phyloP scores from a whole-genome alignment of 2,113 vertebrate genomes.

The Anthoscopus minutus region DNA sequence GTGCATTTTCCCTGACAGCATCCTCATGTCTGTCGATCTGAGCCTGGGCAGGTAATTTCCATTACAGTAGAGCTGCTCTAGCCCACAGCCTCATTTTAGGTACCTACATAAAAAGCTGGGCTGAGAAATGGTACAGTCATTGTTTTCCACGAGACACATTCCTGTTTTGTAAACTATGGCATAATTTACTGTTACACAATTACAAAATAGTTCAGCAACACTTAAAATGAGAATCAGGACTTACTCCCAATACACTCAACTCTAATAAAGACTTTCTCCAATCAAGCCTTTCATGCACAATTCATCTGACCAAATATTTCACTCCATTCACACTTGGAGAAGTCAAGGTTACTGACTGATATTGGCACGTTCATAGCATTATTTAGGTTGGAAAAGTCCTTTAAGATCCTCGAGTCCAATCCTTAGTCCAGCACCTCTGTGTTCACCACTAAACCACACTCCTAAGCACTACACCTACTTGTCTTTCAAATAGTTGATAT shows the following conservation, averaged over 20 bases:
- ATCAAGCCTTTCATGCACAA: background rate
- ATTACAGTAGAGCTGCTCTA: background rate
- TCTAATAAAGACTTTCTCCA: background rate
- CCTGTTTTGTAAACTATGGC: background rate
- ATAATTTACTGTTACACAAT: background rate
- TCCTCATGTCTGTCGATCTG: fast-evolving
- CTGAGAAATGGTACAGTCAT: background rate
- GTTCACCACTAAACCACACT: background rate
- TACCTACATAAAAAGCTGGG: background rate
- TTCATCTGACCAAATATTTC: background rate
- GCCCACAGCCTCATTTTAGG: background rate
- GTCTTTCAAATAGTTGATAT: background rate
- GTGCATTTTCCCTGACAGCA: background rate
- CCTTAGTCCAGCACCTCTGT: background rate
- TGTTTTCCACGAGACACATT: background rate
- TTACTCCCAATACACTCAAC: background rate
- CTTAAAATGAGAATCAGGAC: background rate
- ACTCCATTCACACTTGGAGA: background rate
- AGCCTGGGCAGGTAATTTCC: background rate
- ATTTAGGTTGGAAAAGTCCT: background rate
- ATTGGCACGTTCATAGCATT: background rate
- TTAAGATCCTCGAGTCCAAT: background rate
- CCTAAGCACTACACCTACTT: background rate
- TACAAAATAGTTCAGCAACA: background rate
- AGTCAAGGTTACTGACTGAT: background rate